Conservation (phyloP, 53 echinoderm and acorn worm genomes). For the Hippasteria phrygiana region DNA sequence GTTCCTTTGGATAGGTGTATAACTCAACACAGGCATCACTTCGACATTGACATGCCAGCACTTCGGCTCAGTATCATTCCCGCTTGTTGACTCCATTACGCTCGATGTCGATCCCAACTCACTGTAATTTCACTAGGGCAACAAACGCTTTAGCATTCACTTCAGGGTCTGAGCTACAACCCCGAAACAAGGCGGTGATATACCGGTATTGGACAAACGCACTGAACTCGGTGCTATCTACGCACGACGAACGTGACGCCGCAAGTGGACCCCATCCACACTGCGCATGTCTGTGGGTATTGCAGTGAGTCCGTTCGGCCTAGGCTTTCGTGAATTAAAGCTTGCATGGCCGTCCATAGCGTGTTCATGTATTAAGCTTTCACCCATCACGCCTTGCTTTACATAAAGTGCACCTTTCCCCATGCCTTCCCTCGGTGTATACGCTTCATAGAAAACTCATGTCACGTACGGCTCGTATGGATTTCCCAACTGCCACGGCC, state of each 20-base stretch:
- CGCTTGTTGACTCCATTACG: not conserved
- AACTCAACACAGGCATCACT: slow-evolving; percentile 43
- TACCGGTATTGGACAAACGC: not conserved
- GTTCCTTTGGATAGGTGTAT: slow-evolving; percentile 53
- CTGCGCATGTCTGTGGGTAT: slow-evolving; percentile 41
- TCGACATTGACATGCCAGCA: slow-evolving; percentile 21
- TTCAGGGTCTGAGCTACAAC: not conserved
- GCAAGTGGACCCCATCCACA: not conserved
- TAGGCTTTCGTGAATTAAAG: not conserved
- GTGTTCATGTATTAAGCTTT: not conserved
- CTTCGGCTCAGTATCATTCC: not conserved
- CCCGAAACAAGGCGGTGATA: slow-evolving; percentile 5
- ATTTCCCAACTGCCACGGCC: slow-evolving; percentile 40
- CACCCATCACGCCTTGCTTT: slow-evolving; percentile 7
- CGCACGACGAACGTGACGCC: slow-evolving; percentile 24
- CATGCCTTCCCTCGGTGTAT: not conserved
- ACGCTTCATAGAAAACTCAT: not conserved
- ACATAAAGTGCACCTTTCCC: not conserved
- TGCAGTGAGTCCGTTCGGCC: not conserved
- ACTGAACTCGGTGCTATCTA: slow-evolving; percentile 32
- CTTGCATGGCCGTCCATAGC: not conserved
- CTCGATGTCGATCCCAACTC: not conserved
- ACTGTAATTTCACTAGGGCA: not conserved
- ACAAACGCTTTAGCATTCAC: not conserved
- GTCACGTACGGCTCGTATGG: slow-evolving; percentile 34